phyloP scores from a whole-genome alignment of 1,140 invertebrate species.

The Episyrphus balteatus region DNA sequence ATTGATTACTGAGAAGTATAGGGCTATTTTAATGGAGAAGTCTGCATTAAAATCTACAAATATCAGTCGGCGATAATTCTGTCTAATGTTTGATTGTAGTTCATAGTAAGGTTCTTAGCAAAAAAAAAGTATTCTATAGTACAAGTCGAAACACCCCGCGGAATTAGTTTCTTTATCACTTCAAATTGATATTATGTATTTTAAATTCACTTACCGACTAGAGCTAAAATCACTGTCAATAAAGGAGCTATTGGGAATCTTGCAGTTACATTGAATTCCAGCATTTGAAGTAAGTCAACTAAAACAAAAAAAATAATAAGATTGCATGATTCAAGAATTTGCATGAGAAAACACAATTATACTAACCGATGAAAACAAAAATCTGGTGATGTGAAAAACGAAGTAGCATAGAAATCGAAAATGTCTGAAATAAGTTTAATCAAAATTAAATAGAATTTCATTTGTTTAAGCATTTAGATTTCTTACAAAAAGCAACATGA shows the following conservation, averaged over 20 bases:
- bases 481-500: slow-evolving; percentile 99
- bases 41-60: too few relatives aligned
- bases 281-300: slow-evolving; percentile 95
- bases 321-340: neutral
- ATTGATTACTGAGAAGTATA: too few relatives aligned
- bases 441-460: neutral
- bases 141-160: too few relatives aligned
- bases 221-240: slow-evolving; percentile 90
- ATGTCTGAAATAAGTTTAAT: slow-evolving; percentile 60
- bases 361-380: slow-evolving; percentile 93
- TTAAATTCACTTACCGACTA: slow-evolving; percentile 74
- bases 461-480: slow-evolving; percentile 10
- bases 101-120: too few relatives aligned
- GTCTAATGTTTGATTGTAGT: too few relatives aligned
- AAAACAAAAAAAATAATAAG: slow-evolving; percentile 18
- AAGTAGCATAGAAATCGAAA: slow-evolving; percentile 94
- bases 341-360: slow-evolving; percentile 6
- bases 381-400: slow-evolving; percentile 99
- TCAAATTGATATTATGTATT: too few relatives aligned
- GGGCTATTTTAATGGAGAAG: too few relatives aligned
- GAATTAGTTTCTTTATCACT: too few relatives aligned
- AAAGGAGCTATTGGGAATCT: slow-evolving; percentile 92
- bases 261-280: slow-evolving; percentile 87
- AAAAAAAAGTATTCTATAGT: too few relatives aligned
- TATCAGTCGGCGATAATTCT: too few relatives aligned